These are phyloP conservation scores for Apostichopus japonicus DNA, from an alignment of 35 echinoderm and acorn worm genomes.

Conservation along the genomic window DNA sequence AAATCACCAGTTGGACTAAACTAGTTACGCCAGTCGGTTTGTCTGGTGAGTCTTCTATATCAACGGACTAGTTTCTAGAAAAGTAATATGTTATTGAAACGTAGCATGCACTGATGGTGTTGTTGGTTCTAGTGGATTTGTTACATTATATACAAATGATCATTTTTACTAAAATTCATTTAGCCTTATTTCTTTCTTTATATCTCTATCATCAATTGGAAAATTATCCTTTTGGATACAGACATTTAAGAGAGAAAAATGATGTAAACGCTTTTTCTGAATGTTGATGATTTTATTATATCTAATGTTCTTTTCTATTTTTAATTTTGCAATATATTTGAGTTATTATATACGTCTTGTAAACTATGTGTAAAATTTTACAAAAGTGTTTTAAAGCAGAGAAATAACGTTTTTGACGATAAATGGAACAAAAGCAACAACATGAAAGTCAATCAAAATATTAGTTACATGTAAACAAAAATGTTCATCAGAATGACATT, in stretches of 20 bases:
- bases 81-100: background rate
- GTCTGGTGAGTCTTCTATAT: background rate
- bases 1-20: background rate
- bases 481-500: too few relatives aligned
- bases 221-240: background rate
- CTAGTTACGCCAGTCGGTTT: background rate
- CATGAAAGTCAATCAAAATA: too few relatives aligned
- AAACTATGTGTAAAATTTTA: too few relatives aligned
- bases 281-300: too few relatives aligned
- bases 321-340: too few relatives aligned
- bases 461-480: too few relatives aligned
- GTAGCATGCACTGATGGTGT: background rate
- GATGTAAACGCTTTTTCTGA: too few relatives aligned
- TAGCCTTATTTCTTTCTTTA: background rate
- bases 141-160: background rate
- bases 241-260: background rate
- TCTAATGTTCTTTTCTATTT: too few relatives aligned
- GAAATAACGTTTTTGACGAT: too few relatives aligned
- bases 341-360: too few relatives aligned
- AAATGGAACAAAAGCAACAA: too few relatives aligned
- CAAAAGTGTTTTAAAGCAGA: too few relatives aligned
- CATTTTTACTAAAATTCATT: background rate
- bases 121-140: background rate
- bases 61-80: background rate
- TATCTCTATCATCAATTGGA: background rate